Evolutionary conservation across 2,797 vertebrate species (phyloP), one percentile per base, ranked within the genome.

Genomic region (Sternotherus odoratus): DNA sequence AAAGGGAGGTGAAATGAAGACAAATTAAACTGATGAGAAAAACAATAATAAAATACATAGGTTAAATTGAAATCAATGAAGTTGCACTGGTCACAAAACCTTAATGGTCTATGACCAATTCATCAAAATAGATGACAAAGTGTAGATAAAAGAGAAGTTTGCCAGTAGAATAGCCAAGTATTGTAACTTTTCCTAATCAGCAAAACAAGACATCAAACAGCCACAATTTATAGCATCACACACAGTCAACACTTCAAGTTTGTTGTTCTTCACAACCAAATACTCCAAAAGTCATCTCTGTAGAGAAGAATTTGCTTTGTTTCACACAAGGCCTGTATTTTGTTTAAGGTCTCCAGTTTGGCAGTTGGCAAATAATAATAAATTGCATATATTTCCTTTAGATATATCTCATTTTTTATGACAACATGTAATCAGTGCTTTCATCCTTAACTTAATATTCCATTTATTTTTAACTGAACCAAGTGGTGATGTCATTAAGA

Each of bases 401-500:
- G 53, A 46, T 8, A 60, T 79, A 49, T 90, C 46, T 78, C 0
- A 56, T 90, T 94, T 53, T 93, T 75, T 72, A 87, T 53, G 79
- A 82, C 46, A 15, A 1, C n/a, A n/a, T 23, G 8, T 85, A 93
- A 94, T 39, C 36, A 30, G 3, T 49, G 13, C 24, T 88, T 79
- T 24, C 83, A 54, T 66, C 23, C 53, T 96, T 91, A 84, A 48
- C 85, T 87, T 88, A 24, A 15, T 60, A 66, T 85, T 85, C 56
- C 69, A 15, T 77, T 77, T 81, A 46, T 72, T 94, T 94, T 74
- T 33, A 69, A 84, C 36, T 30, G 3, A 89, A n/a, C 12, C 69
- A 74, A 87, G 30, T 36, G 28, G 89, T 83, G 87, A 95, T 72
- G 96, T 91, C 93, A 66, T 82, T 87, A 79, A 24, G 85, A 66